phyloP scores from a whole-genome alignment of 2,113 vertebrate genomes.

The Corythornis madagascariensis region DNA sequence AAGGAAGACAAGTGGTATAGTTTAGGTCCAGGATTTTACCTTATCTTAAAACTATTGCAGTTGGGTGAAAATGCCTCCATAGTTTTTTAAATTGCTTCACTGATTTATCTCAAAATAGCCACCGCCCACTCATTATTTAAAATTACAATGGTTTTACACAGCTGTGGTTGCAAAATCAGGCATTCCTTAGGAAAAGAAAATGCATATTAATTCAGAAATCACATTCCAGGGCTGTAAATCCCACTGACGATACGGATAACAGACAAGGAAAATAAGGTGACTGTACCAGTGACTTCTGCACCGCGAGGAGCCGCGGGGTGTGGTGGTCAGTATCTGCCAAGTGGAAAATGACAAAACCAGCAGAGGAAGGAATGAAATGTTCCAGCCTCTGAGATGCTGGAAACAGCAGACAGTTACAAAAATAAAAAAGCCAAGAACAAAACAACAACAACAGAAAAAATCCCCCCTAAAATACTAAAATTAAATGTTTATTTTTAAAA shows the following conservation, averaged over 20 bases:
- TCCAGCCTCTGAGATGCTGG: conserved; percentile 43
- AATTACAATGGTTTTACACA: conserved; percentile 7
- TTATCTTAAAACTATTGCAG: background rate
- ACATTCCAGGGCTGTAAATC: conserved; percentile 28
- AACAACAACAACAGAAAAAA: background rate
- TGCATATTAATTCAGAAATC: background rate
- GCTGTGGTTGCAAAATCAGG: background rate
- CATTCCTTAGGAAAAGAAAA: conserved; percentile 8
- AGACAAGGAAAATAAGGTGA: background rate
- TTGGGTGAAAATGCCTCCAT: background rate
- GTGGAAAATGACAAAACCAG: conserved; percentile 38
- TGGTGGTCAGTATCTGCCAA: conserved; percentile 21
- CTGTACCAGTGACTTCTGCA: background rate
- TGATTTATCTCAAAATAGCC: conserved; percentile 29
- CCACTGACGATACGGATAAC: background rate
- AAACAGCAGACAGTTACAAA: conserved; percentile 46
- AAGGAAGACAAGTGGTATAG: conserved; percentile 50
- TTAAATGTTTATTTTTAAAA: conserved; percentile 60
- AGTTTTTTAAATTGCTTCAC: background rate
- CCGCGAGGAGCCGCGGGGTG: background rate
- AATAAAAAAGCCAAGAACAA: conserved; percentile 47
- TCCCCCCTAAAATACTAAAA: conserved; percentile 5
- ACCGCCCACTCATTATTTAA: conserved; percentile 25
- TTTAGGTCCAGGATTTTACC: conserved; percentile 45
- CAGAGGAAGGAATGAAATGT: conserved; percentile 36